Conservation (phyloP, 2,888 invertebrate genomes). For the Drosophila affinis region DNA sequence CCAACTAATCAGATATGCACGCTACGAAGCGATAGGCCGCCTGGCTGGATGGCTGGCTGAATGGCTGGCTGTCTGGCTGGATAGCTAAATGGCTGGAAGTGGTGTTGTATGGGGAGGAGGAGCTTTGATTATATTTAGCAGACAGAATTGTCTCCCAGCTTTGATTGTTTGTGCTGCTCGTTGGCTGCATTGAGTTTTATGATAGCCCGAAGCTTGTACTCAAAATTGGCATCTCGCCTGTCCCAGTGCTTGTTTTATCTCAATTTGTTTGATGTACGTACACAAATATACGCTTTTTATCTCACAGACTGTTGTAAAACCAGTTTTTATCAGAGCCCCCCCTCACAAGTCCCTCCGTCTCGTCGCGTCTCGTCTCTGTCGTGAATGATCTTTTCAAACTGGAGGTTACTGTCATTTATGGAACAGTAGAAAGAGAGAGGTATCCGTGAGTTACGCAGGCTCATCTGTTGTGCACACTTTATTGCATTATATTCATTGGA, state of each 20-base stretch:
- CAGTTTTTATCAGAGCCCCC: conserved; percentile 26
- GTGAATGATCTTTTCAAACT: conserved; percentile 12
- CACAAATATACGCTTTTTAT: conserved; percentile 34
- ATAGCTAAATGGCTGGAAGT: not conserved
- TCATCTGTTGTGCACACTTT: not conserved
- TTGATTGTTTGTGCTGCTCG: conserved; percentile 34
- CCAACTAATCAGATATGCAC: conserved; percentile 44
- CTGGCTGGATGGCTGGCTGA: not conserved
- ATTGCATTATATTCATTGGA: conserved; percentile 57
- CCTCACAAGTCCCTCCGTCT: not conserved
- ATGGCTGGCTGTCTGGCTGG: not conserved
- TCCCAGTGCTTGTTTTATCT: conserved; percentile 35
- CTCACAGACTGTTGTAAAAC: conserved; percentile 42
- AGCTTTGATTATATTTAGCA: conserved; percentile 37
- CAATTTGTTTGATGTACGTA: conserved; percentile 43
- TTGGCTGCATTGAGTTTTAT: conserved; percentile 35
- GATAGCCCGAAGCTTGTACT: conserved; percentile 11
- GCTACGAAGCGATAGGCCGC: not conserved
- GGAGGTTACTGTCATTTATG: conserved; percentile 5
- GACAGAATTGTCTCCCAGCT: conserved; percentile 20
- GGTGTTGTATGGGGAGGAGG: conserved; percentile 3
- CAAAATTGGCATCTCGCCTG: conserved; percentile 35
- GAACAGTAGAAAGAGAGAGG: not conserved
- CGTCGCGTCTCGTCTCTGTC: not conserved
- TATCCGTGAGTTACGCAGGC: not conserved